Conservation (phyloP, 2,113 vertebrate species). For the Sturnus vulgaris region DNA sequence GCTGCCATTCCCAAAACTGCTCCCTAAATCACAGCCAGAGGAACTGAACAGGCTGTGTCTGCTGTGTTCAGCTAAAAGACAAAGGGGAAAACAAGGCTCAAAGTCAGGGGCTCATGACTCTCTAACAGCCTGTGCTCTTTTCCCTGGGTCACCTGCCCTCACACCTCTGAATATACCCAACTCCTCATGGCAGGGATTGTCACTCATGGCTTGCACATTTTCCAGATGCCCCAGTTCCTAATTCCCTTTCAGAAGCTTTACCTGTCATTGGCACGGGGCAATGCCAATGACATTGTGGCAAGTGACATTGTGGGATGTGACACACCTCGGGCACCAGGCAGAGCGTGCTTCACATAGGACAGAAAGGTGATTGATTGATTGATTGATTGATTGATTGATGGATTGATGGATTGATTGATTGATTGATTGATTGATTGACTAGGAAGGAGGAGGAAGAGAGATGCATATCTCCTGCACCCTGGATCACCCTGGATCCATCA, state of each 20-base stretch:
- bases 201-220: neutral
- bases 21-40: neutral
- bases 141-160: neutral
- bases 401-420: neutral
- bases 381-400: neutral
- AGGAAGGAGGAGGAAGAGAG: neutral
- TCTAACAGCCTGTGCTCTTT: neutral
- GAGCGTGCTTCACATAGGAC: neutral
- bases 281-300: neutral
- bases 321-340: neutral
- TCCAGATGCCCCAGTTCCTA: neutral
- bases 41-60: neutral
- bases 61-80: neutral
- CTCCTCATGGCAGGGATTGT: neutral
- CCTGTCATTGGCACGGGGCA: neutral
- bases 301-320: neutral
- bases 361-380: neutral
- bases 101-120: neutral
- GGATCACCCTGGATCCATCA: neutral
- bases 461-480: neutral
- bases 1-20: neutral
- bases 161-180: fast-evolving
- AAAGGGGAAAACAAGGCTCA: neutral
- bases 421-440: neutral
- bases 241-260: neutral